Evolutionary conservation across 1,140 invertebrate species (phyloP).

Genomic region (Leptopilina clavipes): DNA sequence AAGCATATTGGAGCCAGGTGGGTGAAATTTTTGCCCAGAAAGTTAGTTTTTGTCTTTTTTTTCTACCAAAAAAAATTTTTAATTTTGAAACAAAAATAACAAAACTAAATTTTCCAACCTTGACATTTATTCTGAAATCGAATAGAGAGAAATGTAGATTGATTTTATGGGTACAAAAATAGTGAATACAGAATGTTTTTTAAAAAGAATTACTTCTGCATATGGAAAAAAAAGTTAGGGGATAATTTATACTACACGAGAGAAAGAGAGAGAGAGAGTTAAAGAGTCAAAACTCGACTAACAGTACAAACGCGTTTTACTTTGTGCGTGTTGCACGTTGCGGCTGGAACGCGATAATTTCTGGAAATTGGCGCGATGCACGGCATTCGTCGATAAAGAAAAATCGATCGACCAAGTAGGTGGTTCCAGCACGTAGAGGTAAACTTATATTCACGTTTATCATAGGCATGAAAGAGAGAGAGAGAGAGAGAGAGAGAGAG

Average conservation of each 20-base stretch:
- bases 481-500: background rate
- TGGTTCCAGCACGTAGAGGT: constrained; percentile 24
- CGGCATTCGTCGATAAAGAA: constrained; percentile 63
- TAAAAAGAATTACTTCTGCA: too few species aligned
- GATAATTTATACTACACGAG: background rate
- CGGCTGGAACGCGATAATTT: constrained; percentile 65
- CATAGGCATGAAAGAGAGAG: background rate
- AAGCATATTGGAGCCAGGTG: too few species aligned
- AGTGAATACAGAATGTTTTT: too few species aligned
- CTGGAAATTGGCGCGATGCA: constrained; percentile 69
- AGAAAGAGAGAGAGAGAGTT: background rate
- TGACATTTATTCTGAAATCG: too few species aligned
- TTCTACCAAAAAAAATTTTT: too few species aligned
- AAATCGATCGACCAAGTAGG: constrained; percentile 56
- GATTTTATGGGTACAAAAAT: too few species aligned
- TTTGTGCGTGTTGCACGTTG: constrained; percentile 56
- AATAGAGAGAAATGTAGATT: too few species aligned
- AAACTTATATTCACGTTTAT: constrained; percentile 14
- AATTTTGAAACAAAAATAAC: too few species aligned
- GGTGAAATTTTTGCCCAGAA: too few species aligned
- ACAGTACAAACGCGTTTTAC: constrained; percentile 39
- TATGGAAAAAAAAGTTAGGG: too few species aligned
- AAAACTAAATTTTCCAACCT: too few species aligned
- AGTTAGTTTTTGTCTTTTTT: too few species aligned
- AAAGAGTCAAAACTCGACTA: constrained; percentile 7